Percentiles rank a stretch among this genome's conserved stretches.
Conservation (phyloP, 2,888 invertebrate species). For the Argyra leucocephala region DNA sequence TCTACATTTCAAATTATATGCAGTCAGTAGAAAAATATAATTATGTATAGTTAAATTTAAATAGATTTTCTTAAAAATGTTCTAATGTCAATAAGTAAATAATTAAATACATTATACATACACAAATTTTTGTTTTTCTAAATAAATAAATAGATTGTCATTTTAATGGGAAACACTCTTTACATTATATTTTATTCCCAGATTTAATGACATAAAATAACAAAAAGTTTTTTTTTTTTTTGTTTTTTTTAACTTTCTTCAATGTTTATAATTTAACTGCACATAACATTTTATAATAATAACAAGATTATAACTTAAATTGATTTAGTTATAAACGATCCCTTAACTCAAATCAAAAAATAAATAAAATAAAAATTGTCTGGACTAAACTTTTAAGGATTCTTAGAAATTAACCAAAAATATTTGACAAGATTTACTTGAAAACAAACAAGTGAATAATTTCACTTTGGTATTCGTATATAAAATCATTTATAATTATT, state of each 20-base stretch:
- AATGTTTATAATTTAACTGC: neutral
- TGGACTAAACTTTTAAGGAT: neutral
- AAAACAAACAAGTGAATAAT: conserved; percentile 1
- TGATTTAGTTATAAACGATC: neutral
- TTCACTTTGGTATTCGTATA: neutral
- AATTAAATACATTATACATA: too few relatives aligned
- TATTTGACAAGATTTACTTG: too few relatives aligned
- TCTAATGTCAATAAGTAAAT: too few relatives aligned
- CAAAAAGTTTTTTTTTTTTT: neutral
- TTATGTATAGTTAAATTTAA: too few relatives aligned
- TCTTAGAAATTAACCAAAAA: neutral
- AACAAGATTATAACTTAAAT: too few relatives aligned
- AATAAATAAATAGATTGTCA: too few relatives aligned
- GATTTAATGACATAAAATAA: neutral
- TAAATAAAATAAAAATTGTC: neutral
- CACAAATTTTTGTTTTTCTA: too few relatives aligned
- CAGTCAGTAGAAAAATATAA: too few relatives aligned
- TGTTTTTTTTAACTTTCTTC: neutral
- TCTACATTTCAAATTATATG: too few relatives aligned
- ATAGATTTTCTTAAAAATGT: too few relatives aligned
- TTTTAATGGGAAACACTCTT: neutral
- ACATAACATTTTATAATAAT: too few relatives aligned
- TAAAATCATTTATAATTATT: neutral
- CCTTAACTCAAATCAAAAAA: neutral
- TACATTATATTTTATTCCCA: neutral